A percentile compares a stretch with the other conserved stretches of the same genome.
phyloP scores from a whole-genome alignment of 2,113 vertebrate genomes.

The Ptilonorhynchus violaceus region DNA sequence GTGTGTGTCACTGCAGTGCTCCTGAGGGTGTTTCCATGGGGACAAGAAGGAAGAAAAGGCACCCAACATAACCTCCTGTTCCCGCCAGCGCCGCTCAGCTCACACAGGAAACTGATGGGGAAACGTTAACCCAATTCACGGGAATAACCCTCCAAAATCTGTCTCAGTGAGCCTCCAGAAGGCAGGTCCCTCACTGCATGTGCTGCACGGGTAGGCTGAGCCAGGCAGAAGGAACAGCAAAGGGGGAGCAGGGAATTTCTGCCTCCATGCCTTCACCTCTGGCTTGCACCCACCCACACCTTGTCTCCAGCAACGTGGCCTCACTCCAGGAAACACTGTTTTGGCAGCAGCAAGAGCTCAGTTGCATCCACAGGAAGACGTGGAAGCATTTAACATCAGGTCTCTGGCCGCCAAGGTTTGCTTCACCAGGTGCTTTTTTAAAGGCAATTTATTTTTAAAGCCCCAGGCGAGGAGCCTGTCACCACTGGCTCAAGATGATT shows the following conservation, averaged over 20 bases:
- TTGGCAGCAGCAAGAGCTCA: background rate
- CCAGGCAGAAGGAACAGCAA: background rate
- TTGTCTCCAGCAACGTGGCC: background rate
- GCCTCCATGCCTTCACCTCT: background rate
- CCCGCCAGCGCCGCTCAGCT: background rate
- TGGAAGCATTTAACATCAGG: background rate
- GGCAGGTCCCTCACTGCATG: background rate
- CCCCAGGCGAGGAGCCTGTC: background rate
- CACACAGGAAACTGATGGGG: background rate
- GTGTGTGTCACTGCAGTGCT: fast-evolving
- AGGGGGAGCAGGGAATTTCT: background rate
- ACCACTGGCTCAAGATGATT: background rate
- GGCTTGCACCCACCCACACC: background rate
- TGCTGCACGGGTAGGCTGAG: background rate
- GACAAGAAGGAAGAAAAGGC: background rate
- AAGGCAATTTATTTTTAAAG: background rate
- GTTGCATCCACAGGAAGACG: background rate
- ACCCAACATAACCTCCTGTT: background rate
- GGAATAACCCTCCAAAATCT: background rate
- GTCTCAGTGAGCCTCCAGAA: background rate
- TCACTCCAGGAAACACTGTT: background rate
- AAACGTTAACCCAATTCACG: background rate
- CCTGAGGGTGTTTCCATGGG: background rate
- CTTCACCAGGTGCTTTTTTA: background rate
- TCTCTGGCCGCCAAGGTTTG: background rate